These are phyloP conservation scores for Gymnocheta viridis DNA, from an alignment of 2,888 invertebrate genomes.

Conservation along the genomic window DNA sequence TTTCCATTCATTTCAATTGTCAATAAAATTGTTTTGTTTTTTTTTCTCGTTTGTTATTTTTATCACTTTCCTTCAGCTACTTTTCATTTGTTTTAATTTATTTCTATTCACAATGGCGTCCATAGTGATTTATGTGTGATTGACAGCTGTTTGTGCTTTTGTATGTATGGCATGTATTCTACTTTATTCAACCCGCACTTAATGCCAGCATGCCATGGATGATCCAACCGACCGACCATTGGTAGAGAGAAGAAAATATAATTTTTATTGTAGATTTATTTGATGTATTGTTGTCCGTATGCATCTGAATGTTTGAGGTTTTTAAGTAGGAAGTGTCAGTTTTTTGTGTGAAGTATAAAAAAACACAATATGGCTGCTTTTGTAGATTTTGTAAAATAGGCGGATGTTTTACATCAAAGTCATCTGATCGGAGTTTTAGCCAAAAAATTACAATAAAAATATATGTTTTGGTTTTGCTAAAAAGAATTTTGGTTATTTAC, in stretches of 20 bases:
- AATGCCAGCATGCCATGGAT: background rate
- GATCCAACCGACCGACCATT: background rate
- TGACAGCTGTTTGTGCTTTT: conserved; percentile 55
- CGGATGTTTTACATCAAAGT: conserved; percentile 40
- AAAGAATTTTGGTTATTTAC: background rate
- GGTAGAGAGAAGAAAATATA: conserved; percentile 6
- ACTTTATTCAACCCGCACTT: conserved; percentile 39
- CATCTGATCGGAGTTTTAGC: background rate
- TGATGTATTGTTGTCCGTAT: conserved; percentile 54
- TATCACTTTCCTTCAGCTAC: conserved; percentile 15
- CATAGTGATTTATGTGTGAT: conserved; percentile 66
- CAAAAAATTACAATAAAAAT: conserved; percentile 43
- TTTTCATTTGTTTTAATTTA: conserved; percentile 22
- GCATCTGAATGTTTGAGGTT: conserved; percentile 44
- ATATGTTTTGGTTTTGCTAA: conserved; percentile 27
- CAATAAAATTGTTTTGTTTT: conserved; percentile 46
- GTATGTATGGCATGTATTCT: background rate
- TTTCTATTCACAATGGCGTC: conserved; percentile 65
- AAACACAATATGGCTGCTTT: conserved; percentile 59
- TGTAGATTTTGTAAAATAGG: conserved; percentile 38
- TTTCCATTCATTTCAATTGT: conserved; percentile 24
- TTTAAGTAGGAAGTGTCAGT: conserved; percentile 58
- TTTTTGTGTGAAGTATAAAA: conserved; percentile 25
- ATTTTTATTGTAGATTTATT: conserved; percentile 38
- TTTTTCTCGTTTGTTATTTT: conserved; percentile 10